These are phyloP conservation scores for Hanleya hanleyi DNA, from an alignment of 2,888 invertebrate genomes.

Conservation along the genomic window DNA sequence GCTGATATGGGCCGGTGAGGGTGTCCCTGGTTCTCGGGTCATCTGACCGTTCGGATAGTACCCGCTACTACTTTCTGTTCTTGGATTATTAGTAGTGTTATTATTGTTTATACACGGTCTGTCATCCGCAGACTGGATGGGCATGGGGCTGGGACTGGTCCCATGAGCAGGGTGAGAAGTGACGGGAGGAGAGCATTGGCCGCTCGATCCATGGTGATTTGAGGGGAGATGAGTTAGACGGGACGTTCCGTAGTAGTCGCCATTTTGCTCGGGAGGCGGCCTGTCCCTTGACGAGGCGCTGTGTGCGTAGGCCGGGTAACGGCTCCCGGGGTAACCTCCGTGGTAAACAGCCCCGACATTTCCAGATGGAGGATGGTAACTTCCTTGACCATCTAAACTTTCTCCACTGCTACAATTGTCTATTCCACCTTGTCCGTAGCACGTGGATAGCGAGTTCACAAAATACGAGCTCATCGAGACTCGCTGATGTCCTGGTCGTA, in stretches of 20 bases:
- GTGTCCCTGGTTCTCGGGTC: constrained; percentile 46
- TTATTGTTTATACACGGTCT: constrained; percentile 5
- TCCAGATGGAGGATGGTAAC: constrained; percentile 44
- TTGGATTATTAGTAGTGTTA: constrained; percentile 37
- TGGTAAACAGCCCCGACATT: constrained; percentile 52
- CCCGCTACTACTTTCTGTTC: constrained; percentile 4
- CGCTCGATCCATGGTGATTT: constrained; percentile 71
- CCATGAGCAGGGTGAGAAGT: background rate
- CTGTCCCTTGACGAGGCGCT: constrained; percentile 51
- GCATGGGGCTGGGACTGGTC: background rate
- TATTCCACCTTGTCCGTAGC: constrained; percentile 62
- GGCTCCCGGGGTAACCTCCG: constrained; percentile 50
- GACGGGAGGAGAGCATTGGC: background rate
- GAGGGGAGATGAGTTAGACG: constrained; percentile 61
- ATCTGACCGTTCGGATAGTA: constrained; percentile 54
- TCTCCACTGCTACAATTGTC: constrained; percentile 59
- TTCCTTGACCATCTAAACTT: constrained; percentile 55
- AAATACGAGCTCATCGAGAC: constrained; percentile 68
- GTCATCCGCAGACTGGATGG: background rate
- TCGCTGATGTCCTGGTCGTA: constrained; percentile 48
- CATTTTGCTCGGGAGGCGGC: constrained; percentile 48
- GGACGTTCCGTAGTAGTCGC: constrained; percentile 61
- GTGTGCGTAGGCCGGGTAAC: constrained; percentile 41
- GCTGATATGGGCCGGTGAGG: constrained; percentile 43
- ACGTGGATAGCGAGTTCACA: constrained; percentile 66